Evolutionary conservation across 2,888 invertebrate species (phyloP).

Genomic region (Parochlus steinenii): DNA sequence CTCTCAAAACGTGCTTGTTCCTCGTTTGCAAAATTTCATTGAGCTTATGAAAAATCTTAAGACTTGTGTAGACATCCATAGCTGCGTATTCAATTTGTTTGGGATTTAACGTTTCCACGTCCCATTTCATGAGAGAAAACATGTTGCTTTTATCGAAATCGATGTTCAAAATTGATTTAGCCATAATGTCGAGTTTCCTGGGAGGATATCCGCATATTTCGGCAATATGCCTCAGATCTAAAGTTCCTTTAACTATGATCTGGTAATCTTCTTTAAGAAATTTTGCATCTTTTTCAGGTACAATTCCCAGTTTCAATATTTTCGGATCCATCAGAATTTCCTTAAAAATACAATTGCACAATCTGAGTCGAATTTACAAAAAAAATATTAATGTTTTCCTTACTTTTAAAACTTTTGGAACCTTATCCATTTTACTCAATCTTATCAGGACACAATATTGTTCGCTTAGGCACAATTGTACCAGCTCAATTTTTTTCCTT

Average conservation of each 20-base stretch:
- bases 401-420: too few species aligned
- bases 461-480: too few species aligned
- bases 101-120: slow-evolving; percentile 38
- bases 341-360: too few species aligned
- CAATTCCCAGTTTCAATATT: slow-evolving; percentile 64
- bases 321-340: slow-evolving; percentile 41
- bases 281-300: slow-evolving; percentile 48
- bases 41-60: slow-evolving; percentile 47
- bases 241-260: slow-evolving; percentile 37
- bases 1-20: too few species aligned
- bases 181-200: slow-evolving; percentile 42
- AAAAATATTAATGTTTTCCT: too few species aligned
- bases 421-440: too few species aligned
- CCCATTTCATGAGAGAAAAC: slow-evolving; percentile 61
- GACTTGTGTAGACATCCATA: slow-evolving; percentile 52
- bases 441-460: too few species aligned
- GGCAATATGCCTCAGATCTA: slow-evolving; percentile 56
- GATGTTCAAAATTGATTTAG: slow-evolving; percentile 40
- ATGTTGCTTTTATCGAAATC: slow-evolving; percentile 48
- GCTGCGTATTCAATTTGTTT: slow-evolving; percentile 60
- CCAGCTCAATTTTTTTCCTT: too few species aligned
- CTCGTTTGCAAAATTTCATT: slow-evolving; percentile 13
- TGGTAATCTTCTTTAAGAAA: slow-evolving; percentile 48
- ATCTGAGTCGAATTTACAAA: too few species aligned
- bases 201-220: too few species aligned